Evolutionary conservation across 2,888 invertebrate genomes (phyloP), one percentile per base, ranked within the genome.

Genomic region (Argyresthia goedartella): DNA sequence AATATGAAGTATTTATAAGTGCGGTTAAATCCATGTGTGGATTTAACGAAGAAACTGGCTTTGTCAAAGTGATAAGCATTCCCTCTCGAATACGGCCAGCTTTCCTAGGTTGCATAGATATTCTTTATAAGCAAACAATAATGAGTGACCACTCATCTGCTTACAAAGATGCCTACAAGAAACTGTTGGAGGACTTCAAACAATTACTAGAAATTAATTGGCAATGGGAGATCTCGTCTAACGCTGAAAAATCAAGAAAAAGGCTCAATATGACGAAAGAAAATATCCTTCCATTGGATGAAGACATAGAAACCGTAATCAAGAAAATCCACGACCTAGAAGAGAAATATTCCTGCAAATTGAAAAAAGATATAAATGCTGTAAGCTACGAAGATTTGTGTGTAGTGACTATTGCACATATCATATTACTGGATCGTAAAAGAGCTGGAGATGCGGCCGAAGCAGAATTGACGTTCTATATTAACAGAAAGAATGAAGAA

Each of bases 151-250:
- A 53, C 25, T 42, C 42, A 9, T 13, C 47, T 46, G 52, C 53
- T 45, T 52, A 52, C 14, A 55, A 52, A 49, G 52, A 50, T 6
- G n/a, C 44, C 13, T 49, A 48, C 16, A 53, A 55, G 52, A 55
- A 49, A 52, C 3, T 53, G 41, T 25, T 56, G 13, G 52, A 52
- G 45, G 52, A 56, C 10, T 56, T 56, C 14, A 56, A 56, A 34
- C 16, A 9, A n/a, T 39, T 56, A 8, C 7, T 56, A 10, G 46
- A 53, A 47, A 36, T 50, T 7, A 56, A 56, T 43, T 54, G 56
- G 56, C 36, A 56, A 10, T 57, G 54, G 55, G 53, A 57, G 34
- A 52, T 55, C 14, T 57, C 57, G 0, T 54, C 55, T 9, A 57
- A 57, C 43, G 54, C 54, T 8, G 54, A 57, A 39, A 55, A 55